Conservation (phyloP, 2,113 vertebrate species). For the Cavia porcellus region DNA sequence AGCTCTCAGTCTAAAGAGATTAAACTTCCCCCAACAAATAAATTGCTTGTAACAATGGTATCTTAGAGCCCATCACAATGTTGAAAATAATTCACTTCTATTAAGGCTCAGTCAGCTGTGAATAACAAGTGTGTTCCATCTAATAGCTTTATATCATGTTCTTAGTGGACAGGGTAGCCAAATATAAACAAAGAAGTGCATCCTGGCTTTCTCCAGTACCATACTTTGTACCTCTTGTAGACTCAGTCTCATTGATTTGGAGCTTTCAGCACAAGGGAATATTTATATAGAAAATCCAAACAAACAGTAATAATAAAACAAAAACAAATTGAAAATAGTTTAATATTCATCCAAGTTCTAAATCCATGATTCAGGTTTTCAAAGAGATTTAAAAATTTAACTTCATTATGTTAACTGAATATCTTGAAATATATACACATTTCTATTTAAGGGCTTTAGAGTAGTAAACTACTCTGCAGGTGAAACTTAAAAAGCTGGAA, state of each 20-base stretch:
- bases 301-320: not conserved
- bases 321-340: not conserved
- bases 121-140: not conserved
- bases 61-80: not conserved
- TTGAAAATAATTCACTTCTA: not conserved
- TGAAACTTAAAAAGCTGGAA: conserved; percentile 32
- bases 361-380: not conserved
- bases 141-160: not conserved
- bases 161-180: not conserved
- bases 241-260: not conserved
- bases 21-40: conserved; percentile 40
- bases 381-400: not conserved
- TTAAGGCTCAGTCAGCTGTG: not conserved
- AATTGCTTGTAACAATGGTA: not conserved
- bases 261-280: not conserved
- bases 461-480: conserved; percentile 15
- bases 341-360: not conserved
- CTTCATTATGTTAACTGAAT: not conserved
- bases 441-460: not conserved
- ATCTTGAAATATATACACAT: not conserved
- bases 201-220: not conserved
- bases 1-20: not conserved
- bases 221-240: not conserved
- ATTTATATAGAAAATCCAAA: not conserved
- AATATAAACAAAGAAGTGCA: not conserved